Base-by-base conservation (phyloP, 2,113 vertebrate species). In the Mesoclemmys tuberculata region DNA sequence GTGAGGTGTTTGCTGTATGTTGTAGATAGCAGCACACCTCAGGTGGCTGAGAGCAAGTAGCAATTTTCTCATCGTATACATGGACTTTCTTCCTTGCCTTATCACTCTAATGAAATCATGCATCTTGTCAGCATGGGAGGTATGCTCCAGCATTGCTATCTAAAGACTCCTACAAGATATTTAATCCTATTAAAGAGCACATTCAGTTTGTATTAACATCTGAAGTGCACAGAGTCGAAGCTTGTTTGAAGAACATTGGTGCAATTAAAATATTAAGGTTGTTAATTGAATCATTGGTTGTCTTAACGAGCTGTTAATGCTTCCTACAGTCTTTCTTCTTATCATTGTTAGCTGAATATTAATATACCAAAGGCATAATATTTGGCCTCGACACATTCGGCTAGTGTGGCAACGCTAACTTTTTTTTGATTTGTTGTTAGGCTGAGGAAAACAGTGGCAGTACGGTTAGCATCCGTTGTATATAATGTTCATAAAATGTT, bases 81-180 rank as follows among this genome's bases (percentile, higher is more conserved):
- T 82, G 55, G 52, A 13, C 71, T 56, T 95, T 95, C 48, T 94
- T 55, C 80, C 61, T 87, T 71, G 52, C 77, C 44, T 82, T 94
- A 90, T 87, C 61, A 19, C 77, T 64, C n/a, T 55, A 58, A 93
- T 27, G 38, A 89, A 93, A 85, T 46, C 1, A 18, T 0, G 0
- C 0, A 0, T 94, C 88, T 93, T 92, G 10, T 51, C 14, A 3
- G 71, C 80, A 68, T 75, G 10, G 58, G 84, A 96, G 41, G 21
- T 31, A 10, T 88, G 35, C 26, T 31, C 12, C n/a, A 92, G 24
- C 41, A 24, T 88, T 87, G 18, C 54, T 91, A 21, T 41, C 35
- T 74, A 77, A 75, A 90, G 81, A 87, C 86, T 93, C 75, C 64
- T 88, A 4, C 2, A 52, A 89, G 64, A 87, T 48, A 82, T 1